Evolutionary conservation across 2,888 invertebrate genomes (phyloP).

Genomic region (Eurois occulta): DNA sequence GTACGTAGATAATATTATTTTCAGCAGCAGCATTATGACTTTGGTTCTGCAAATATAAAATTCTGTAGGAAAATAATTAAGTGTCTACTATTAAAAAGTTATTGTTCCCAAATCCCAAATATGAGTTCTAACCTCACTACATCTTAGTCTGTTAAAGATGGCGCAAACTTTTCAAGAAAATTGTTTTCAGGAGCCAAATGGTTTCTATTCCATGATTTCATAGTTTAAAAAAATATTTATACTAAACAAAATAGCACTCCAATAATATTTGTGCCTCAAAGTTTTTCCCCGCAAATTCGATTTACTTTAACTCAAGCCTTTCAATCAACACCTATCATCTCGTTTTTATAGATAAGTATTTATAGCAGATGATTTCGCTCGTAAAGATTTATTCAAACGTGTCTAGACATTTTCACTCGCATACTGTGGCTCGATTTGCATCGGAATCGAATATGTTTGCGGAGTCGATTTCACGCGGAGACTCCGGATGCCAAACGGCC

Average conservation of each 20-base stretch:
- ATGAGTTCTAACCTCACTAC: neutral
- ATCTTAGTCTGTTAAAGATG: neutral
- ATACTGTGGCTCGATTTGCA: slow-evolving; percentile 79
- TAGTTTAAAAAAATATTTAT: neutral
- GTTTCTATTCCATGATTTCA: neutral
- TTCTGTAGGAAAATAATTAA: neutral
- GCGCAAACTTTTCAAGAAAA: neutral
- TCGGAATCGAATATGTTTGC: slow-evolving; percentile 80
- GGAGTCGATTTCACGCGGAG: slow-evolving; percentile 81
- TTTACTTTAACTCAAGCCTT: slow-evolving; percentile 12
- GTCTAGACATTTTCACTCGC: slow-evolving; percentile 74
- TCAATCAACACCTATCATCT: slow-evolving; percentile 47
- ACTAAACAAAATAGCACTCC: neutral
- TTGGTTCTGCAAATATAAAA: neutral
- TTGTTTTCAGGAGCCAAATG: neutral
- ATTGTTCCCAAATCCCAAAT: neutral
- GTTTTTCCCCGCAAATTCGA: neutral
- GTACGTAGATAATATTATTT: neutral
- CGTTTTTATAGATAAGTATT: slow-evolving; percentile 53
- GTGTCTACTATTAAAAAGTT: neutral
- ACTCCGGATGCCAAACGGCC: slow-evolving; percentile 75
- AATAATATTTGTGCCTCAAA: neutral
- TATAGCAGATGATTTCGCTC: slow-evolving; percentile 56
- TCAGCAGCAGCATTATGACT: neutral
- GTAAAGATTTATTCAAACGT: slow-evolving; percentile 74